Conservation (phyloP, 2,888 invertebrate species). For the Nemurella pictetii region DNA sequence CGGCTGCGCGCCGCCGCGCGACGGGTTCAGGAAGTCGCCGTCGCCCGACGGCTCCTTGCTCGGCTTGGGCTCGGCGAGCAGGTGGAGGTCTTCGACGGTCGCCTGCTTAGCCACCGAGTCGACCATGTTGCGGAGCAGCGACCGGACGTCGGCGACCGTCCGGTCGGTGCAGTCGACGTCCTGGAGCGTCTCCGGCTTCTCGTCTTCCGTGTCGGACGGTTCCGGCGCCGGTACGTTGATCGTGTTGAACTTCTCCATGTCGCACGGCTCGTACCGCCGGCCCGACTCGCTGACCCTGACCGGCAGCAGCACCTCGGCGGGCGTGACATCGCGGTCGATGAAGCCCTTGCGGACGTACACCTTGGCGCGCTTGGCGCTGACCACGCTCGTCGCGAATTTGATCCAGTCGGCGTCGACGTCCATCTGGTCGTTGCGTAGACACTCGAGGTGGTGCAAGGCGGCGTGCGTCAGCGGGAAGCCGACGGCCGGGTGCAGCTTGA, state of each 20-base stretch:
- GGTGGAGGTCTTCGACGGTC: not conserved
- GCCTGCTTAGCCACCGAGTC: not conserved
- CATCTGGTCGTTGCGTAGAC: conserved; percentile 52
- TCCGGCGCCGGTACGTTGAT: not conserved
- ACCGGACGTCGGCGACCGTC: not conserved
- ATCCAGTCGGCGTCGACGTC: conserved; percentile 57
- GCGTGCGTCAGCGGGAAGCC: conserved; percentile 54
- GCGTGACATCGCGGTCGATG: not conserved
- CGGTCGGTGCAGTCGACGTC: not conserved
- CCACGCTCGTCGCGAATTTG: conserved; percentile 59
- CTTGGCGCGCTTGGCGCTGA: conserved; percentile 47
- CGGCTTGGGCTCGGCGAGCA: conserved; percentile 52
- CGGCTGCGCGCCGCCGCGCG: not conserved
- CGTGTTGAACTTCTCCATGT: not conserved
- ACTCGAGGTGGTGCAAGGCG: conserved; percentile 56
- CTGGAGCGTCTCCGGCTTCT: not conserved
- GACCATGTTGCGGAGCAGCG: not conserved
- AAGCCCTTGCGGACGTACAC: not conserved
- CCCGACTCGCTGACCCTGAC: not conserved
- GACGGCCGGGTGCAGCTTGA: conserved; percentile 54
- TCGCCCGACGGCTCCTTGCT: not conserved
- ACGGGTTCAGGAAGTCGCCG: not conserved
- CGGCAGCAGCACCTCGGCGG: not conserved
- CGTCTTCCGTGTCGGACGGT: not conserved
- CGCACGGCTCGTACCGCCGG: not conserved